Evolutionary conservation across 2,888 invertebrate genomes (phyloP), one percentile per base, ranked within the genome.

Genomic region (Plagodis dolabraria): DNA sequence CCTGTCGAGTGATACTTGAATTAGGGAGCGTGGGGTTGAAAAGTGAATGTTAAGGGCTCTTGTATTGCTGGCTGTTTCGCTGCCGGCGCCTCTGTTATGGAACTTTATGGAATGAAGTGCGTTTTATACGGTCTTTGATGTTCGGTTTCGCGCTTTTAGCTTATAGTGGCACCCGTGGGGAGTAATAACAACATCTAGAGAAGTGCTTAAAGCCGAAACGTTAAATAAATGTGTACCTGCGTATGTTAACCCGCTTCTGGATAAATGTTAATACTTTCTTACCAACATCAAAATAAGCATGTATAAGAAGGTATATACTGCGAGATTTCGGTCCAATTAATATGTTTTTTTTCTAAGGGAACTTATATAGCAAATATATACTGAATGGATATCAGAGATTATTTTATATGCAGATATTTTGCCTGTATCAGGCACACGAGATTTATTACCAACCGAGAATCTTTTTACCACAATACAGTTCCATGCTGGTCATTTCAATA

Each of bases 41-140:
- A 64, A 67, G 65, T 77, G 77, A 76, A 75, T 68, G 68, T 77
- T 69, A 74, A 80, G 74, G 71, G 86, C 56, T 83, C 89, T 79
- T 58, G 62, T 76, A 77, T 71, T 59, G 69, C 67, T 85, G 83
- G 86, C 73, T 78, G 76, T 69, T 82, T 82, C 79, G 72, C 72
- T 73, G 65, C 76, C 80, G 74, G 81, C 80, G 81, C 82, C 79
- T 82, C 76, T 82, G 83, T 86, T 87, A 87, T 86, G 82, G 83
- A 86, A 84, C 79, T 86, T 87, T 87, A 89, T 86, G 84, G 85
- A 86, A 87, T 85, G 83, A 86, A 90, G 86, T 87, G 87, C 86
- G 87, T 88, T 87, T 86, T 87, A 87, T 88, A 85, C 79, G 84
- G 82, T 78, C 83, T 89, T 89, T 87, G 88, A 89, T 88, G 87